Percentiles rank a stretch among this genome's conserved stretches.
Conservation (phyloP, 1,140 invertebrate genomes). For the Atta texana region DNA sequence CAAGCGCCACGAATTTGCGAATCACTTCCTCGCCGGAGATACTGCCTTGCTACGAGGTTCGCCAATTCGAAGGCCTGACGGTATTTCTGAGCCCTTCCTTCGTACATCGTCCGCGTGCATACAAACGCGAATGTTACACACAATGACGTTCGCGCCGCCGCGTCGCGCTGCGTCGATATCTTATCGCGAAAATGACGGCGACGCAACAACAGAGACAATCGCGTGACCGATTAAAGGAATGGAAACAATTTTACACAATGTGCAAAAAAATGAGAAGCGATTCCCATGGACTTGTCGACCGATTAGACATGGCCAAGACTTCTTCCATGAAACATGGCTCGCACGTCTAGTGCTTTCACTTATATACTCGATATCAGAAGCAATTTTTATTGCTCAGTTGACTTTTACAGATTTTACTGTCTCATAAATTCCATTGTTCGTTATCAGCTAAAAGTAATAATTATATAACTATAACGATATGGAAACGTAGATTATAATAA, state of each 20-base stretch:
- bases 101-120: slow-evolving; percentile 21
- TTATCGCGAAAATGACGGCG: background rate
- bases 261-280: background rate
- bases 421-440: background rate
- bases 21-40: slow-evolving; percentile 67
- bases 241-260: background rate
- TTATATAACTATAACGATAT: background rate
- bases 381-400: background rate
- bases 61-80: slow-evolving; percentile 85
- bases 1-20: background rate
- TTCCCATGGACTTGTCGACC: background rate
- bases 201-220: background rate
- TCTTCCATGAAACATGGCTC: background rate
- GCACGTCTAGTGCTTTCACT: background rate
- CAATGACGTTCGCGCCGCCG: too few relatives aligned
- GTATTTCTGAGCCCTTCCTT: slow-evolving; percentile 79
- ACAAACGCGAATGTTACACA: background rate
- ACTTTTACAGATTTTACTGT: background rate
- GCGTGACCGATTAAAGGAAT: background rate
- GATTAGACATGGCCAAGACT: background rate
- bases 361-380: background rate
- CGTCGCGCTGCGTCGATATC: background rate
- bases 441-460: background rate
- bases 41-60: slow-evolving; percentile 79
- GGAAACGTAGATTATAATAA: background rate